These are phyloP conservation scores for Eciton burchellii DNA, from an alignment of 1,140 invertebrate genomes.

Conservation along the genomic window DNA sequence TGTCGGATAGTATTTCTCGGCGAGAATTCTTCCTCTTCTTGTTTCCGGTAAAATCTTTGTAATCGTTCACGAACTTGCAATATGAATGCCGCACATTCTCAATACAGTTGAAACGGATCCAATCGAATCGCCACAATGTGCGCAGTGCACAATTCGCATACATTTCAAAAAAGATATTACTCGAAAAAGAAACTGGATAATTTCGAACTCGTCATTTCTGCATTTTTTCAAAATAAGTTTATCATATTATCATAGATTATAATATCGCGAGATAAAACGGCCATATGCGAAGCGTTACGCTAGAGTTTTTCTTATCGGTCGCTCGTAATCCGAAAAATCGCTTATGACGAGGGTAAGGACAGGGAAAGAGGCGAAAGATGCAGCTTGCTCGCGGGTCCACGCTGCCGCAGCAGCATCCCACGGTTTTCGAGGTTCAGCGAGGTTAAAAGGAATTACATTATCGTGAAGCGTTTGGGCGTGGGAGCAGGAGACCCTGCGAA, in stretches of 20 bases:
- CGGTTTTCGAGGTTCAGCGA: conserved; percentile 75
- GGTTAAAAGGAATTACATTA: conserved; percentile 80
- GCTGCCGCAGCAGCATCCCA: conserved; percentile 68
- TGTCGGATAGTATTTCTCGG: background rate
- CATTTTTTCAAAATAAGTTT: background rate
- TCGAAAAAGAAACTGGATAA: conserved; percentile 19
- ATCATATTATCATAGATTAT: too few species aligned
- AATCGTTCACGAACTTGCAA: background rate
- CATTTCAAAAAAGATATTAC: too few species aligned
- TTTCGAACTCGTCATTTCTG: background rate
- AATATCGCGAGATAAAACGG: too few species aligned
- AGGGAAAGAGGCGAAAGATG: conserved; percentile 25
- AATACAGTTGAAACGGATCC: background rate
- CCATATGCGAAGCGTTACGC: background rate
- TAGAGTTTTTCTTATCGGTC: conserved; percentile 15
- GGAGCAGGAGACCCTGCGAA: conserved; percentile 70
- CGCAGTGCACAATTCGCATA: too few species aligned
- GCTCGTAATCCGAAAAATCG: background rate
- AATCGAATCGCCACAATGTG: background rate
- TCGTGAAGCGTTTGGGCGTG: conserved; percentile 80
- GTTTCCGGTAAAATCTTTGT: background rate
- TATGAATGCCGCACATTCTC: background rate
- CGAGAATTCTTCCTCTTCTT: background rate
- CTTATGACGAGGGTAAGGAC: background rate
- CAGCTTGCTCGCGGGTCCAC: conserved; percentile 52